Percentiles rank a stretch among this genome's conserved stretches.
Conservation (phyloP, 2,888 invertebrate genomes). For the Pristionchus maxplancki region DNA sequence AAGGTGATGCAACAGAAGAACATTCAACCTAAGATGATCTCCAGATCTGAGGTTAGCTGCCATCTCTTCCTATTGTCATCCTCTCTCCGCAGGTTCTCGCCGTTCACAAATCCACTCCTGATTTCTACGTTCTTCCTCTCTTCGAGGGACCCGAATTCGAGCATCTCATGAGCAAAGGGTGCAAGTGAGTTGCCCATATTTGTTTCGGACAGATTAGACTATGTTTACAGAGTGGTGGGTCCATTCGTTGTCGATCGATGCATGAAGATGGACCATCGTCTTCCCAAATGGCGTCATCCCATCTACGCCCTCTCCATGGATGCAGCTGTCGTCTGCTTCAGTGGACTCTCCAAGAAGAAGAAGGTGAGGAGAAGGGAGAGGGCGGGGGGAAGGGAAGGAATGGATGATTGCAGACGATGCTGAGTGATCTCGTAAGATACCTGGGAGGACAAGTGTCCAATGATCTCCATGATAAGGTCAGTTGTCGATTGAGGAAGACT, state of each 20-base stretch:
- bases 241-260: conserved; percentile 59
- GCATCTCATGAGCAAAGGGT: background rate
- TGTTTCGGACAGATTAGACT: background rate
- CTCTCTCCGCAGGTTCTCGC: background rate
- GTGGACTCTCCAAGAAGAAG: conserved; percentile 51
- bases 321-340: conserved; percentile 59
- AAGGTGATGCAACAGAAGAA: conserved; percentile 29
- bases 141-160: conserved; percentile 45
- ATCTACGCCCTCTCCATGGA: conserved; percentile 59
- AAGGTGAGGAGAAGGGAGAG: conserved; percentile 51
- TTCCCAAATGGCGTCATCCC: conserved; percentile 61
- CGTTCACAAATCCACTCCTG: background rate
- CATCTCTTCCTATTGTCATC: background rate
- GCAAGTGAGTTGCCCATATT: conserved; percentile 33
- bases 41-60: background rate
- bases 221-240: conserved; percentile 56
- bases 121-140: conserved; percentile 39
- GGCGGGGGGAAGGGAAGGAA: background rate
- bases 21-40: conserved; percentile 9
- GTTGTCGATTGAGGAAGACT: background rate
- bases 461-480: conserved; percentile 52
- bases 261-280: conserved; percentile 51
- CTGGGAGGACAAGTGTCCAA: conserved; percentile 60
- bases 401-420: background rate
- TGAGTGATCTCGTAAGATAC: conserved; percentile 58